phyloP scores from a whole-genome alignment of 2,113 vertebrate species.

The Ia io region DNA sequence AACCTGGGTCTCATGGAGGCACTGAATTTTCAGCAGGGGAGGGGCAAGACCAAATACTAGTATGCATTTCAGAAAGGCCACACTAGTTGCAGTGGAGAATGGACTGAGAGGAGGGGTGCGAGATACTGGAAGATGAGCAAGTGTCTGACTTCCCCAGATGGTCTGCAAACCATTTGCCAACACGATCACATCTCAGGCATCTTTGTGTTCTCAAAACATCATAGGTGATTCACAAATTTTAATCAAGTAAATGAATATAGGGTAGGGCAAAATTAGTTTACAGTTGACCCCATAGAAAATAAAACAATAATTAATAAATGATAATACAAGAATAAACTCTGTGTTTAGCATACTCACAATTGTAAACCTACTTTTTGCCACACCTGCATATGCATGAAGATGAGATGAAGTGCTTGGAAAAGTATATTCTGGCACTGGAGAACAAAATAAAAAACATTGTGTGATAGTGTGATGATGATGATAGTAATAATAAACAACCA shows the following conservation, averaged over 20 bases:
- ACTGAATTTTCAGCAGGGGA: background rate
- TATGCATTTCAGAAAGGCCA: background rate
- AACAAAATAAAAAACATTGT: background rate
- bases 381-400: background rate
- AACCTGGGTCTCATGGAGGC: background rate
- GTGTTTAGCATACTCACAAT: background rate
- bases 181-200: background rate
- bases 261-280: background rate
- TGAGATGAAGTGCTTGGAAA: background rate
- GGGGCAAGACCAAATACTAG: background rate
- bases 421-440: background rate
- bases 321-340: background rate
- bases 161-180: background rate
- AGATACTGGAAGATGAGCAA: background rate
- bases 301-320: background rate
- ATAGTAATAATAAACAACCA: background rate
- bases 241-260: background rate
- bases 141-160: background rate
- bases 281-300: background rate
- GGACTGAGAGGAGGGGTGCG: background rate
- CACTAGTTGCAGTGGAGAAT: fast-evolving
- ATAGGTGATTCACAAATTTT: background rate
- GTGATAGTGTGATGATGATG: background rate
- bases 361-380: background rate
- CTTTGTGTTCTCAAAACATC: background rate